Base-by-base conservation (phyloP, 2,888 invertebrate species). In the Idaea biselata region DNA sequence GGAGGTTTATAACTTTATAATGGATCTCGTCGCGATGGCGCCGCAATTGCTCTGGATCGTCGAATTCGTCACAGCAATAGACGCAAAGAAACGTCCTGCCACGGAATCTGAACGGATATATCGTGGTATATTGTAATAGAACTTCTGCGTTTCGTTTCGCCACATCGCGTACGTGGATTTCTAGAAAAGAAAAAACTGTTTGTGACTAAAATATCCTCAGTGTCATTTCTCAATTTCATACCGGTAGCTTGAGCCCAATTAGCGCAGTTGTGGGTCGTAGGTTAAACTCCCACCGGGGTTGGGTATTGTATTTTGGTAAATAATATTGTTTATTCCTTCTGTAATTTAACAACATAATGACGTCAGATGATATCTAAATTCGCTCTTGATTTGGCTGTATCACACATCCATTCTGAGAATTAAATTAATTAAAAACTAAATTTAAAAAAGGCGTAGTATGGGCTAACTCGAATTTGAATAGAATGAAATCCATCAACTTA, bases 141-240 rank as follows among this genome's bases (percentile, higher is more conserved):
- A 86, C 76, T 76, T 88, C 85, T 60, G 90, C 90, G 70, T 91
- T 91, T 76, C 80, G 73, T 84, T 83, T 89, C 78, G 83, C 86
- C 81, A 79, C 80, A 70, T 74, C 62, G 74, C 79, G 80, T 73
- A 78, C 78, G 76, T 56, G 17, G 18, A 18, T 56, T 56, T 86
- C 90, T 91, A 90, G 86, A 90, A 90, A 80, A 77, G 78, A 76
- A 88, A 87, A 83, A 77, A 82, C 83, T 44, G 8, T 44, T 44
- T 44, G 44, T 44, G 44, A 44, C 44, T 44, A 44, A 44, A 44
- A 14, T 14, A 14, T 14, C 44, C 14, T 44, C 44, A 14, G 14
- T 3, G 11, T 44, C 3, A 44, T 11, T 14, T 33, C 33, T 44
- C 11, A 8, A 5, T 25, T 25, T 25, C 25, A 25, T 25, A 25